A percentile compares a stretch with the other conserved stretches of the same genome.
Evolutionary conservation across 2,888 invertebrate species (phyloP).

Genomic region (Lasioglossum lativentre): DNA sequence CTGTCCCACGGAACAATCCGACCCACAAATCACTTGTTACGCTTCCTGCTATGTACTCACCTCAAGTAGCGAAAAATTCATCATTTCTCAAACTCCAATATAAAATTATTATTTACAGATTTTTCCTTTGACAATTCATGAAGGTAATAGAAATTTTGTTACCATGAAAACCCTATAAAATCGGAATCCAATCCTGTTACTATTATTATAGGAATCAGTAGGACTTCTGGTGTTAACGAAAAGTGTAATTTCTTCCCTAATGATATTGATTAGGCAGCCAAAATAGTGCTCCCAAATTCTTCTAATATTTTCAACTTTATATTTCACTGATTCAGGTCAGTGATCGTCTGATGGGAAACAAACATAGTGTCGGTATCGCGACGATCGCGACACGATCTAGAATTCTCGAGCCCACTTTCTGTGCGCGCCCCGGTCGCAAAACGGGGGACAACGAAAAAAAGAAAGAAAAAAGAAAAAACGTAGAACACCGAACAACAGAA

Average conservation of each 20-base stretch:
- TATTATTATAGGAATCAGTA: too few relatives aligned
- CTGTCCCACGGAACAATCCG: background rate
- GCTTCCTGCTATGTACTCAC: background rate
- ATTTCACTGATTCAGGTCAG: too few relatives aligned
- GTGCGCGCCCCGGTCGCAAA: background rate
- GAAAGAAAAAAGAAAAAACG: too few relatives aligned
- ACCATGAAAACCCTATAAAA: too few relatives aligned
- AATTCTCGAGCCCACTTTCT: background rate
- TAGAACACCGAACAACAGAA: background rate
- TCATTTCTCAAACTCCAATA: background rate
- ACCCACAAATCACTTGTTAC: constrained; percentile 12
- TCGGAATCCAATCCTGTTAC: too few relatives aligned
- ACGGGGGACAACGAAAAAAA: background rate
- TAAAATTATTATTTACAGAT: background rate
- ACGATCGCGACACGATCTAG: background rate
- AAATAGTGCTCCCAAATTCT: too few relatives aligned
- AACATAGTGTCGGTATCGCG: background rate
- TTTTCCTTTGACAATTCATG: background rate
- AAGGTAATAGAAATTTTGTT: background rate
- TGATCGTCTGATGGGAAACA: background rate
- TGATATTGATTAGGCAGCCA: too few relatives aligned
- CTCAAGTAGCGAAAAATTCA: background rate
- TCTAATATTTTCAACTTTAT: too few relatives aligned
- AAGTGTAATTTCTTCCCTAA: too few relatives aligned
- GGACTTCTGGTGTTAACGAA: too few relatives aligned